A percentile compares a stretch with the other conserved stretches of the same genome.
Evolutionary conservation across 2,888 invertebrate genomes (phyloP).

Genomic region (Diarsia dahlii): DNA sequence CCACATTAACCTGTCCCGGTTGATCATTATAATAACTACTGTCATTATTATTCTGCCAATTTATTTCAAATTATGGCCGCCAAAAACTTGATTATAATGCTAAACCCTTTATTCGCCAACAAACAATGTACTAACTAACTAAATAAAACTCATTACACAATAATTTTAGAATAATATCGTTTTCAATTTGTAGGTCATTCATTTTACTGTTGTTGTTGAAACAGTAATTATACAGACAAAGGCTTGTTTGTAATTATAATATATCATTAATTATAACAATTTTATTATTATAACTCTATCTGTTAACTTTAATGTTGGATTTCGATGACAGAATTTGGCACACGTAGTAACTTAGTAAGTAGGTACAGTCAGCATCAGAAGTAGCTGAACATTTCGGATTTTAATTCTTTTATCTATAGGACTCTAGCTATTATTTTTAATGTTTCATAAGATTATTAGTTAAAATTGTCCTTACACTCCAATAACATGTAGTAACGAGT

Average conservation of each 20-base stretch:
- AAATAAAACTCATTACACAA: neutral
- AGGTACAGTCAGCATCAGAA: no score
- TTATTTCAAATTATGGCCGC: neutral
- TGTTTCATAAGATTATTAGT: no score
- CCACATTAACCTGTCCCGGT: no score
- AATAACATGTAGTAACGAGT: no score
- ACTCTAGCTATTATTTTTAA: no score
- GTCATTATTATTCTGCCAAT: neutral
- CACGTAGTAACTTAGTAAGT: no score
- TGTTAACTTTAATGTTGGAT: neutral
- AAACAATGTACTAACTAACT: neutral
- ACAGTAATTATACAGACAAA: neutral
- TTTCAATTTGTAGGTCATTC: neutral
- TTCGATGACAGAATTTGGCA: no score
- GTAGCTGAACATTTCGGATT: no score
- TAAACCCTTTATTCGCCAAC: slow-evolving; percentile 5
- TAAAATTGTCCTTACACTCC: no score
- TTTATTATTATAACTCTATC: neutral
- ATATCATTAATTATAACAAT: neutral
- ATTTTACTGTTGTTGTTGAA: slow-evolving; percentile 1
- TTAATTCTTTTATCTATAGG: no score
- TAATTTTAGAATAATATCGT: slow-evolving; percentile 6
- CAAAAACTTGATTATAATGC: neutral
- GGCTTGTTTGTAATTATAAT: neutral
- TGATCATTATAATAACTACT: neutral